phyloP scores from a whole-genome alignment of 2,888 invertebrate species.

The Ormyrus thymus region DNA sequence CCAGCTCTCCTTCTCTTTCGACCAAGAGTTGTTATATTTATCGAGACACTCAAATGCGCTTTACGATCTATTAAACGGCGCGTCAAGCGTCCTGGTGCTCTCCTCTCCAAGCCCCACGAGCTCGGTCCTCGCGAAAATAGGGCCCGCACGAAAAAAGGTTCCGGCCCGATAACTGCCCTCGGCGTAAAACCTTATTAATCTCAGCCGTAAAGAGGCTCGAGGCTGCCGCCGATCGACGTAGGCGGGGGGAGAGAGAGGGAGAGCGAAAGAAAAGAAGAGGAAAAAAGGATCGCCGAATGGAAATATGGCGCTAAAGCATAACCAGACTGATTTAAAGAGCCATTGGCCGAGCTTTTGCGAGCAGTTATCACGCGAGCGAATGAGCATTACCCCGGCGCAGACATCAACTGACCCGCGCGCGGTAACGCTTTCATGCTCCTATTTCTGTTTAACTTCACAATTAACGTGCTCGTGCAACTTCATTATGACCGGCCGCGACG shows the following conservation, averaged over 20 bases:
- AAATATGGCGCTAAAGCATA: conserved; percentile 55
- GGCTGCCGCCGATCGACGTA: too few species aligned
- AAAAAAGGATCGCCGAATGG: conserved; percentile 34
- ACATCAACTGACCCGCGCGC: conserved; percentile 61
- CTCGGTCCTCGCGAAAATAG: conserved; percentile 37
- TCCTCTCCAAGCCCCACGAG: background rate
- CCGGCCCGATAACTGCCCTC: conserved; percentile 21
- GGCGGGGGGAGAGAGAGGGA: too few species aligned
- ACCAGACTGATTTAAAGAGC: conserved; percentile 65
- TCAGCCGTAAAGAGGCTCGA: background rate
- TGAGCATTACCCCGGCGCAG: conserved; percentile 61
- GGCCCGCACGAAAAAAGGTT: conserved; percentile 30
- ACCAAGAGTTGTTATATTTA: conserved; percentile 73
- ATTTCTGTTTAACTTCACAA: conserved; percentile 70
- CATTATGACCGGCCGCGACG: conserved; percentile 62
- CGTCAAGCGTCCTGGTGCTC: conserved; percentile 51
- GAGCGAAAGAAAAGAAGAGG: conserved; percentile 18
- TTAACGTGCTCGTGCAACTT: conserved; percentile 69
- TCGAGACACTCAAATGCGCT: conserved; percentile 72
- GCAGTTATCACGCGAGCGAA: conserved; percentile 66
- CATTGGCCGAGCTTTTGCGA: conserved; percentile 60
- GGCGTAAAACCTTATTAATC: conserved; percentile 51
- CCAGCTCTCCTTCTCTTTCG: conserved; percentile 56
- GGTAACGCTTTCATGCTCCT: conserved; percentile 65
- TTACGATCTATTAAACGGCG: conserved; percentile 72